Percentiles rank a stretch among this genome's conserved stretches.
Conservation (phyloP, 2,888 invertebrate species). For the Cephus sareptanus region DNA sequence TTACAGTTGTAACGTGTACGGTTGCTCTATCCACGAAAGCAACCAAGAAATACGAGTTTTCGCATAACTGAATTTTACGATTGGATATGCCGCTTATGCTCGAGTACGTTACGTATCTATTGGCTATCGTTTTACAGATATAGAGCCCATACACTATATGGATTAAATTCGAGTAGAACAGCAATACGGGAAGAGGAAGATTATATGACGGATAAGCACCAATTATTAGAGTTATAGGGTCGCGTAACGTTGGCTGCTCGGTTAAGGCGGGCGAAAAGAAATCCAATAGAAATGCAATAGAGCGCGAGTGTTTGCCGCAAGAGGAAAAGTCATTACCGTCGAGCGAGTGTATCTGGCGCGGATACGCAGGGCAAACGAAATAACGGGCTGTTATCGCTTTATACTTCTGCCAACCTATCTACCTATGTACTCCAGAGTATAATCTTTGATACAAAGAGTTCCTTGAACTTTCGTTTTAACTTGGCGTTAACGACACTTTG, state of each 20-base stretch:
- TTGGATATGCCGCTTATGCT: neutral
- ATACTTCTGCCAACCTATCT: neutral
- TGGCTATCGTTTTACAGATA: too few relatives aligned
- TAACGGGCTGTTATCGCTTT: conserved; percentile 21
- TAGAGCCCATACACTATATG: neutral
- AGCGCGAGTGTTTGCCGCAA: conserved; percentile 22
- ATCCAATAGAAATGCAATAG: conserved; percentile 53
- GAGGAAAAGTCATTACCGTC: conserved; percentile 48
- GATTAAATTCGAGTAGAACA: neutral
- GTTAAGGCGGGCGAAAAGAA: conserved; percentile 54
- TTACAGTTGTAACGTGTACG: neutral
- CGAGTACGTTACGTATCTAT: neutral
- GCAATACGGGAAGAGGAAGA: neutral
- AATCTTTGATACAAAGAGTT: neutral
- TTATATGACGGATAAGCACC: conserved; percentile 49
- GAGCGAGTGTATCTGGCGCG: conserved; percentile 26
- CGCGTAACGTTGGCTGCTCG: conserved; percentile 56
- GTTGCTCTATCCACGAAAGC: neutral
- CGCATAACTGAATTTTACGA: conserved; percentile 5
- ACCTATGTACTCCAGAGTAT: neutral
- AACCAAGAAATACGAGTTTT: neutral
- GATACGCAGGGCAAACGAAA: conserved; percentile 41
- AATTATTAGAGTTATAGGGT: conserved; percentile 57
- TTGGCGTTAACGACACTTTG: neutral
- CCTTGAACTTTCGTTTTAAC: neutral